Evolutionary conservation across 2,888 invertebrate species (phyloP), one percentile per base, ranked within the genome.

Genomic region (Trachelus iudaicus): DNA sequence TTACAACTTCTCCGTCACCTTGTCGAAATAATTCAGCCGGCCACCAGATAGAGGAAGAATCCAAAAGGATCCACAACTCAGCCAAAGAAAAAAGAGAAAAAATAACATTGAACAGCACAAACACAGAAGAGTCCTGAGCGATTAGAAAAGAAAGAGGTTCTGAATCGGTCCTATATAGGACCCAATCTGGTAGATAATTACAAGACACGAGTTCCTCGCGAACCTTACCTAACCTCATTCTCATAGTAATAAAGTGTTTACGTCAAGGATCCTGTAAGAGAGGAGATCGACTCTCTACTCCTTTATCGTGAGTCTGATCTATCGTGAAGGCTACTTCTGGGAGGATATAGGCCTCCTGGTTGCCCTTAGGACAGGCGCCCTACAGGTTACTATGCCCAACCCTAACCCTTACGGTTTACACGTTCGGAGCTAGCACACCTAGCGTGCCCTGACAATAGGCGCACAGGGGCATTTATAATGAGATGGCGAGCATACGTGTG

Each of bases 381-480:
- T 82, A 84, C 77, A 83, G 85, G 78, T 83, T 80, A 69, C 74
- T 15, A 34, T 15, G 75, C 79, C 77, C 75, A 79, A 80, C 82
- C 80, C 81, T 81, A 80, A 30, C 69, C 79, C 75, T 85, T 86
- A 85, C 85, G 79, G 81, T 77, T 76, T 76, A 73, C 77, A 35
- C 75, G 75, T 33, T 33, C 11, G 69, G 69, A 30, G 69, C 33
- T 33, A 84, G 85, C 87, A 85, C 85, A 84, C 86, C 88, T 83
- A 86, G 84, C 82, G 82, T 76, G 81, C 75, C 79, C 73, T 79
- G 82, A 87, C 87, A 87, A 88, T 88, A 82, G 86, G 85, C 80
- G 80, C 81, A 80, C 84, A 80, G 83, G 78, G 85, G 84, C 86
- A 88, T 87, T 86, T 87, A 88, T 88, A 88, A 88, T 81, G 86